Base-by-base conservation (phyloP, 1,140 invertebrate genomes). In the Trichonephila clavipes region DNA sequence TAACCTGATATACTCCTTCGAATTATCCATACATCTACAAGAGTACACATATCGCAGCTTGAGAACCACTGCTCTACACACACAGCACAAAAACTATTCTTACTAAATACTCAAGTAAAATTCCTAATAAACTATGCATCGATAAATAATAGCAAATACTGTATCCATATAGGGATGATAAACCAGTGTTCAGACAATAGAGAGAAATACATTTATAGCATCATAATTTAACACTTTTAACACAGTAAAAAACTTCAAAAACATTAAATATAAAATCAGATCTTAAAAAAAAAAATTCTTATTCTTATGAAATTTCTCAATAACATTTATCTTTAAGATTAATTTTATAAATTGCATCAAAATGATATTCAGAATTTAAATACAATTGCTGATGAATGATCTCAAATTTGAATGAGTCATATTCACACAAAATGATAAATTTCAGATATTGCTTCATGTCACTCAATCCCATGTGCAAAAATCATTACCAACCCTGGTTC, bases 401-500 rank as follows among this genome's bases (percentile, higher is more conserved):
- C 51, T 85, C 72, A 77, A 64, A 18, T 77, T 77, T 77, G 28
- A 85, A 85, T 85, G 83, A 85, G 0, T 40, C 21, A 59, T 59
- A 85, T 59, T 21, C 83, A 85, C n/a, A 59, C n/a, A 85, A 51
- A 61, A 85, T 85, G 83, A 85, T 61, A 85, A 14, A n/a, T 59
- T 83, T 34, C 34, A 83, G 21, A 16, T 18, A 59, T 24, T 85
- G 83, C 66, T 51, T 72, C 28, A 21, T 18, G 58, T 94, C 90
- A 98, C 96, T 99, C 98, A 92, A 99, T 98, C 93, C 98, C 99
- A 96, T 99, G 98, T 89, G 99, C 99, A 96, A 99, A 99, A 95
- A 99, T 99, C 98, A 99, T 99, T 21, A 99, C 98, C 94, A 99
- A 96, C n/a, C 99, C 99, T 6, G 99, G 99, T 95, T 99, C 98